These are phyloP conservation scores for Bellardia pandia DNA, from an alignment of 2,888 invertebrate genomes.

Conservation along the genomic window DNA sequence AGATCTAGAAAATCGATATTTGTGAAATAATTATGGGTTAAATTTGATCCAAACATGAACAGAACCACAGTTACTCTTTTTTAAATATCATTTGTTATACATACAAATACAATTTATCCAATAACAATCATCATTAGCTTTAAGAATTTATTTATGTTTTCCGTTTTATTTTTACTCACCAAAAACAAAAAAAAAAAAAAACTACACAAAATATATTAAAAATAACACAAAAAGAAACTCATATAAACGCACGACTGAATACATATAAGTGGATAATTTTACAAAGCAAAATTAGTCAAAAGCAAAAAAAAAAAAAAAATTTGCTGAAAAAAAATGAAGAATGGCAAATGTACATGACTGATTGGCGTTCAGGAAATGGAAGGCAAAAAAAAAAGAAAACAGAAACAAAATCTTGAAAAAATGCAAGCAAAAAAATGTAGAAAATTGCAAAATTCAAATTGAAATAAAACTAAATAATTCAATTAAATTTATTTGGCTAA, in stretches of 20 bases:
- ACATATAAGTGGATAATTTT: constrained; percentile 72
- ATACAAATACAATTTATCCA: constrained; percentile 8
- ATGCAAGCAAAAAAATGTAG: constrained; percentile 40
- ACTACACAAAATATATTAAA: constrained; percentile 4
- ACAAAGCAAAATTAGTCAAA: constrained; percentile 67
- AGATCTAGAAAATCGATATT: too few relatives aligned
- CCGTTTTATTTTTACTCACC: not conserved
- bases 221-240: constrained; percentile 18
- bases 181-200: constrained; percentile 36
- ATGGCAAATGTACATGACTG: constrained; percentile 58
- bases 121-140: constrained; percentile 68
- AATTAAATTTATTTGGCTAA: constrained; percentile 54
- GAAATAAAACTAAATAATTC: constrained; percentile 52
- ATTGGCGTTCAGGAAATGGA: constrained; percentile 49
- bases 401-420: constrained; percentile 32
- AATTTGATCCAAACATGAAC: too few relatives aligned
- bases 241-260: constrained; percentile 70
- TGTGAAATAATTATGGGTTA: too few relatives aligned
- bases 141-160: constrained; percentile 32
- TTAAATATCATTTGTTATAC: not conserved
- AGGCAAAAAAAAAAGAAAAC: not conserved
- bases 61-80: constrained; percentile 27
- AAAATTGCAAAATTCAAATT: constrained; percentile 54
- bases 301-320: constrained; percentile 8
- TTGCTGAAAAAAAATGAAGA: constrained; percentile 16